Conservation (phyloP, 2,888 invertebrate species). For the Iselma pallidipennis region DNA sequence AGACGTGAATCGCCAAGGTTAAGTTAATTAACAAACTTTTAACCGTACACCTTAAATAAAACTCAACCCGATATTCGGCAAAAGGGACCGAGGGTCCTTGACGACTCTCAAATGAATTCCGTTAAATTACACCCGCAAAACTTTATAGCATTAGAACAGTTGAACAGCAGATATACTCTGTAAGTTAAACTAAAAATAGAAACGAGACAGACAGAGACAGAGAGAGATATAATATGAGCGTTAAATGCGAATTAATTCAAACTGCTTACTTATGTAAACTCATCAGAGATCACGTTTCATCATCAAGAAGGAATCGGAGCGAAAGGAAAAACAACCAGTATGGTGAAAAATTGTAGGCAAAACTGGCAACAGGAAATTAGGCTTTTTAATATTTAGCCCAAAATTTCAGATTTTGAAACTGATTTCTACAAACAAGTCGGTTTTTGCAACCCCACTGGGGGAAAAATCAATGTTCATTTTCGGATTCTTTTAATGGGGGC, state of each 20-base stretch:
- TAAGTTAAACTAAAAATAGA: too few species aligned
- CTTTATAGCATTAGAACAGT: constrained; percentile 12
- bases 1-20: neutral
- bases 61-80: constrained; percentile 13
- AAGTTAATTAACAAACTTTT: constrained; percentile 22
- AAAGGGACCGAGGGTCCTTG: constrained; percentile 13
- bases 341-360: neutral
- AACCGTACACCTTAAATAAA: constrained; percentile 21
- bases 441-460: too few species aligned
- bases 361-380: neutral
- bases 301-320: too few species aligned
- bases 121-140: constrained; percentile 23
- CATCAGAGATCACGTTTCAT: neutral
- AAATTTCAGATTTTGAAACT: too few species aligned
- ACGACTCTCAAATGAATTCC: constrained; percentile 23
- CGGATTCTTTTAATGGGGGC: too few species aligned
- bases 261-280: constrained; percentile 23
- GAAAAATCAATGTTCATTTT: too few species aligned
- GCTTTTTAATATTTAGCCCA: too few species aligned
- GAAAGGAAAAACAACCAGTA: constrained; percentile 12
- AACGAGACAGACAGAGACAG: too few species aligned
- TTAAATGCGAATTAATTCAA: constrained; percentile 24
- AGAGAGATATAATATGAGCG: neutral
- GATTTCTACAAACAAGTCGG: too few species aligned
- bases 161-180: too few species aligned